Percentiles rank a stretch among this genome's conserved stretches.
phyloP scores from a whole-genome alignment of 2,888 invertebrate species.

The Dolichopus griseipennis region DNA sequence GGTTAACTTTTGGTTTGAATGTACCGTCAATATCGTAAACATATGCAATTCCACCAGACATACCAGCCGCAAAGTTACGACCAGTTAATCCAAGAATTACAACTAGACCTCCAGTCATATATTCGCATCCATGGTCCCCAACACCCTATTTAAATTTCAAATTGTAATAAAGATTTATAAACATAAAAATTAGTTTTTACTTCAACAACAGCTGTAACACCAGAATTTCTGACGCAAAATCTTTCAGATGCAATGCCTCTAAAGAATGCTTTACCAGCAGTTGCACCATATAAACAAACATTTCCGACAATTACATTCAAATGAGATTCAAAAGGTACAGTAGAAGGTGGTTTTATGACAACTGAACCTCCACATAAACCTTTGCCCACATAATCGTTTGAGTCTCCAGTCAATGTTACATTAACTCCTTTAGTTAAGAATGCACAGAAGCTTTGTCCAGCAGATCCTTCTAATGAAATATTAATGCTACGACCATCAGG shows the following conservation, averaged over 20 bases:
- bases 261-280: conserved; percentile 87
- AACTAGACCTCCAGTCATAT: conserved; percentile 94
- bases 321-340: conserved; percentile 78
- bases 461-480: conserved; percentile 80
- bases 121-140: conserved; percentile 99
- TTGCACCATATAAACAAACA: conserved; percentile 96
- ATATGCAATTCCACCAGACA: conserved; percentile 94
- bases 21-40: conserved; percentile 84
- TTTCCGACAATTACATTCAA: conserved; percentile 96
- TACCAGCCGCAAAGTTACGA: conserved; percentile 97
- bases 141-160: conserved; percentile 54
- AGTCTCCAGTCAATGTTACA: conserved; percentile 88
- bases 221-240: conserved; percentile 97
- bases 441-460: conserved; percentile 98
- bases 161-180: not conserved
- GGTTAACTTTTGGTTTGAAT: conserved; percentile 81
- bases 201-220: conserved; percentile 90
- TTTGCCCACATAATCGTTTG: conserved; percentile 96
- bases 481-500: conserved; percentile 68
- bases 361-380: conserved; percentile 93
- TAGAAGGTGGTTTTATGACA: conserved; percentile 84
- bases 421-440: conserved; percentile 86
- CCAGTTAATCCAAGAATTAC: conserved; percentile 92
- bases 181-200: conserved; percentile 31
- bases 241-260: conserved; percentile 95